Evolutionary conservation across 2,888 invertebrate genomes (phyloP), one percentile per base, ranked within the genome.

Genomic region (Lutraria lutraria): DNA sequence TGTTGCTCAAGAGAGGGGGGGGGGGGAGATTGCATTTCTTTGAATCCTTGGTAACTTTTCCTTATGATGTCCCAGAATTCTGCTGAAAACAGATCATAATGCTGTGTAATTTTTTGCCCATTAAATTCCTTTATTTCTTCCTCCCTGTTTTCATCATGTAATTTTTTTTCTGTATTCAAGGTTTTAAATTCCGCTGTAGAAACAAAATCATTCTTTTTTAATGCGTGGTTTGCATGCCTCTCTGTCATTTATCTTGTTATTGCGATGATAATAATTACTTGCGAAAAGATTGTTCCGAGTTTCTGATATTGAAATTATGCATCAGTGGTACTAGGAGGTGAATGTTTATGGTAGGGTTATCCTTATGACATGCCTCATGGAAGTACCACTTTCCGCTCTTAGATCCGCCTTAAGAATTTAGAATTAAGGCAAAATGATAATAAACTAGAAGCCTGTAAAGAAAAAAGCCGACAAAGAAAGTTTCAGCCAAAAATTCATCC

Each of bases 271-370:
- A 25, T 68, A 68, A 68, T 25, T 68, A 68, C 12, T 13, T 68
- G 63, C 63, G n/a, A 68, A 68, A 68, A 68, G 63, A 25, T 13
- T 68, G 25, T 25, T 68, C n/a, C 0, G 63, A 68, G n/a, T 68
- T 25, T n/a, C 15, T 68, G 63, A 68, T 68, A 25, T 25, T 68
- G 63, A 68, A 68, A 68, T 68, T 68, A 68, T 68, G 63, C 63
- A 68, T 68, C 63, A 60, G 25, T 25, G 4, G 10, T 8, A 25
- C 6, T 4, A 68, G n/a, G 63, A n/a, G 63, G 15, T 25, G 25
- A 25, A 68, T n/a, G 25, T 68, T 68, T 68, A 43, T 68, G 8
- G 4, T 68, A 0, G 63, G 63, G 60, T n/a, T 43, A 43, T 43
- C 43, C 43, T 43, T 43, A 4, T 43, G 43, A 43, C 43, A 43